phyloP scores from a whole-genome alignment of 64 coral and sea anemone species.

The Cladopsammia gracilis region DNA sequence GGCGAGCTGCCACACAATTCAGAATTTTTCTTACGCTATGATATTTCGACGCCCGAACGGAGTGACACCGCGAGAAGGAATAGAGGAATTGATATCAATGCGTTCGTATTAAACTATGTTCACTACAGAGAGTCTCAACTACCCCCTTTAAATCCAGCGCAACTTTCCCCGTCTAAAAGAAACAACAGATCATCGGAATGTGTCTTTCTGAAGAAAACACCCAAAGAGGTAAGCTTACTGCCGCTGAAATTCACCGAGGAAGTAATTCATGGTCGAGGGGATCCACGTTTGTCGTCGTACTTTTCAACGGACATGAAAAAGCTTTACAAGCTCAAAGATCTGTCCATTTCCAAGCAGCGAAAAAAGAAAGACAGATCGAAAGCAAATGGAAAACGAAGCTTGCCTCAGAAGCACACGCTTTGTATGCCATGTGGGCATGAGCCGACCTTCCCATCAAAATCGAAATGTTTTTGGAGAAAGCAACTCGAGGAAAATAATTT shows the following conservation, averaged over 20 bases:
- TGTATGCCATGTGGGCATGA: background rate
- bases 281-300: conserved; percentile 57
- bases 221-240: background rate
- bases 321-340: conserved; percentile 52
- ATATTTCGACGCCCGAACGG: background rate
- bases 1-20: background rate
- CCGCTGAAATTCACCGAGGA: conserved; percentile 69
- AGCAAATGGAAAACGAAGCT: background rate
- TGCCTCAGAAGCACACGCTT: conserved; percentile 21
- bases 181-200: background rate
- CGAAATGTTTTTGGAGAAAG: background rate
- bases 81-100: background rate
- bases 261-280: conserved; percentile 57
- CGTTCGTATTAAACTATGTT: conserved; percentile 33
- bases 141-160: background rate
- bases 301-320: conserved; percentile 7
- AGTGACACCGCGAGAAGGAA: background rate
- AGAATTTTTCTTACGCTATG: background rate
- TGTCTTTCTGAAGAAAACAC: background rate
- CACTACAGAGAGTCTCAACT: background rate
- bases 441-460: background rate
- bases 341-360: conserved; percentile 1
- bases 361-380: background rate
- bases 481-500: background rate
- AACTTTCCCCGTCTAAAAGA: background rate